Percentiles rank a stretch among this genome's conserved stretches.
Conservation (phyloP, 2,797 vertebrate genomes). For the Sandelia bainsii region DNA sequence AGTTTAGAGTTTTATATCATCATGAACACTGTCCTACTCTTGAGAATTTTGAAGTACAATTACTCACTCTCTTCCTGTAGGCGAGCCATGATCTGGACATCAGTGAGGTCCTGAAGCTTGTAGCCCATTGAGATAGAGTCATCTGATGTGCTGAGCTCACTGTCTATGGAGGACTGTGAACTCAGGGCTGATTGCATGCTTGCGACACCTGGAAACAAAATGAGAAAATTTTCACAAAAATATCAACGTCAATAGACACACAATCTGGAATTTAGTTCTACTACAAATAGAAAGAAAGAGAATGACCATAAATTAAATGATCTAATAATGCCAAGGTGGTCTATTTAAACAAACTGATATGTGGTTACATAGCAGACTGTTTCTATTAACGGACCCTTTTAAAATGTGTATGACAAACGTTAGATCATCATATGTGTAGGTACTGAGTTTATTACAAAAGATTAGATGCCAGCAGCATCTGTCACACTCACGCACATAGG, state of each 20-base stretch:
- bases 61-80: slow-evolving; percentile 94
- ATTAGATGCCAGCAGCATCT: not conserved
- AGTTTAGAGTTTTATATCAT: not conserved
- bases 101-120: slow-evolving; percentile 93
- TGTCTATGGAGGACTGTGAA: slow-evolving; percentile 95
- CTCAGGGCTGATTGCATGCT: slow-evolving; percentile 89
- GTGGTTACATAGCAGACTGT: not conserved
- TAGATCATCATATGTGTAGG: not conserved
- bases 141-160: slow-evolving; percentile 93
- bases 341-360: not conserved
- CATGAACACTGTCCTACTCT: not conserved
- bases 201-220: slow-evolving; percentile 80
- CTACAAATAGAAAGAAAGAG: not conserved
- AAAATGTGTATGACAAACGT: not conserved
- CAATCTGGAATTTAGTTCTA: not conserved
- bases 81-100: slow-evolving; percentile 96
- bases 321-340: not conserved
- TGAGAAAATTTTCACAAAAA: not conserved
- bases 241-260: not conserved
- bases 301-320: not conserved
- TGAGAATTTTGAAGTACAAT: not conserved
- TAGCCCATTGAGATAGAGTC: slow-evolving; percentile 97
- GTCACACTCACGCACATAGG: not conserved
- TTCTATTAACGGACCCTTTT: not conserved
- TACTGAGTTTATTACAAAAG: slow-evolving; percentile 7